Conservation (phyloP, 2,888 invertebrate species). For the Amiota mariae region DNA sequence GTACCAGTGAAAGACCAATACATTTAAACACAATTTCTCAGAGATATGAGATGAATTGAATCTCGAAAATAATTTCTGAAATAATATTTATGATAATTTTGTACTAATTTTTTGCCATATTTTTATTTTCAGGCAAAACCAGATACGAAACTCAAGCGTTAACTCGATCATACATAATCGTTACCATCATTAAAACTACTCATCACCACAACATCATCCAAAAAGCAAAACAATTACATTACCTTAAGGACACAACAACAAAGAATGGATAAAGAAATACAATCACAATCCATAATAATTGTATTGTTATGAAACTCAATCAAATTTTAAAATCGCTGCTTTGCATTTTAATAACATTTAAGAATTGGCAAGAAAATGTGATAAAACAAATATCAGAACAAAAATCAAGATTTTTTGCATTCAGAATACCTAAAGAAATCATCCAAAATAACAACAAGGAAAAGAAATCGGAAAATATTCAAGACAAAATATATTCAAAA, state of each 20-base stretch:
- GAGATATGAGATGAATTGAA: too few species aligned
- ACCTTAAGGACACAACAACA: slow-evolving; percentile 1
- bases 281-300: slow-evolving; percentile 31
- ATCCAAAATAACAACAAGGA: not conserved
- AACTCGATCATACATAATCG: slow-evolving; percentile 12
- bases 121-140: not conserved
- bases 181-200: too few species aligned
- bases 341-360: slow-evolving; percentile 51
- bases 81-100: not conserved
- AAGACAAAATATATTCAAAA: slow-evolving; percentile 36
- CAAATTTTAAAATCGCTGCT: slow-evolving; percentile 60
- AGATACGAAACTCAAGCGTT: slow-evolving; percentile 16
- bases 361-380: slow-evolving; percentile 37
- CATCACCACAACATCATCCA: too few species aligned
- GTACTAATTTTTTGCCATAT: not conserved
- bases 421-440: slow-evolving; percentile 17
- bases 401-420: slow-evolving; percentile 35
- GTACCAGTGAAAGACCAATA: too few species aligned
- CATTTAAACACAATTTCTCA: too few species aligned
- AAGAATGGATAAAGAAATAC: not conserved
- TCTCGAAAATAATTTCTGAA: too few species aligned
- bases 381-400: slow-evolving; percentile 28
- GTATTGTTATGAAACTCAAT: slow-evolving; percentile 65
- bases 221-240: not conserved
- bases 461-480: slow-evolving; percentile 34